Evolutionary conservation across 2,797 vertebrate species (phyloP), one percentile per base, ranked within the genome.

Genomic region (Lacerta viridis): DNA sequence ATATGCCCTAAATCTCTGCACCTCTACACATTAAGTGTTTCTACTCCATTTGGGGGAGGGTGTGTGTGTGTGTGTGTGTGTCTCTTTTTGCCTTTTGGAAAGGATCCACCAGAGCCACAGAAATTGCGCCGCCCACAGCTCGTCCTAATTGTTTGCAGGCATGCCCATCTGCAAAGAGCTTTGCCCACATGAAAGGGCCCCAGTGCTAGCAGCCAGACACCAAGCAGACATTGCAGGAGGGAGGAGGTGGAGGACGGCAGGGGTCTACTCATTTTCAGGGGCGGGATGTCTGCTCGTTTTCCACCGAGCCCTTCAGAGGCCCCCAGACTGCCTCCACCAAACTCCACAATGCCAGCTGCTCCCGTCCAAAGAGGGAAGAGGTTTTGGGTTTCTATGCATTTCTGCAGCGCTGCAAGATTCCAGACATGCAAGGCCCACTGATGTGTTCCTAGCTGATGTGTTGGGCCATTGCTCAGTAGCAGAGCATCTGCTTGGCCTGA

Each of bases 101-200:
- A 80, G 0, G 17, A 15, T 18, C 59, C 39, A 55, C 43, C 41
- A 9, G 43, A n/a, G 50, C 11, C 81, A 55, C 61, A 81, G 71
- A 80, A 83, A n/a, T 41, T 11, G 25, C 20, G 27, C 41, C 41
- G 8, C 80, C 90, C 84, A 43, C 75, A 68, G 3, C 33, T 33
- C 29, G 27, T 8, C 7, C n/a, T 87, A 87, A 91, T 89, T 50
- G 71, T 61, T 81, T 17, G 64, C 82, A 89, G 90, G 20, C 83
- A 41, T 33, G 2, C 76, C 84, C 61, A 1, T 55, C 76, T 78
- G 39, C 68, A 7, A 71, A 74, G 15, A 29, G 23, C 27, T 59
- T 29, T 66, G 79, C 71, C 87, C 87, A 89, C 90, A 87, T 79
- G 80, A 87, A 84, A 89, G 81, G 61, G 18, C 7, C 33, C 3